A percentile compares a stretch with the other conserved stretches of the same genome.
Conservation (phyloP, 2,888 invertebrate genomes). For the Amaurobius ferox region DNA sequence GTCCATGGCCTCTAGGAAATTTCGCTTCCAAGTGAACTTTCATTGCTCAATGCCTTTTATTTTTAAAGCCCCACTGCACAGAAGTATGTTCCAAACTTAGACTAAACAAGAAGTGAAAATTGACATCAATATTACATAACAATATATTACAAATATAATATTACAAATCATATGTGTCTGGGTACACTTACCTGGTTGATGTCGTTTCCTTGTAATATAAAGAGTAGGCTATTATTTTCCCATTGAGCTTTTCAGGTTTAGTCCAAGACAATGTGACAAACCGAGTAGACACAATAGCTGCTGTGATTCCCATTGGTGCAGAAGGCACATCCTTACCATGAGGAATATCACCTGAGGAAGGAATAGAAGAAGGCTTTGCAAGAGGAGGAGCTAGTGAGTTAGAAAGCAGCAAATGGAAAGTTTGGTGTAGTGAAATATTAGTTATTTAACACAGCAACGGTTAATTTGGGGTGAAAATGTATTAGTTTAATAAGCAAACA, state of each 20-base stretch:
- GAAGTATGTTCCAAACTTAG: too few relatives aligned
- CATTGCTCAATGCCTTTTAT: too few relatives aligned
- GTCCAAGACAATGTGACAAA: conserved; percentile 95
- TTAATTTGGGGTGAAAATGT: background rate
- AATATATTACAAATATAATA: too few relatives aligned
- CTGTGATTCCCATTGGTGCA: conserved; percentile 85
- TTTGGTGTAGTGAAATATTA: background rate
- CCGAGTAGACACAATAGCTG: conserved; percentile 89
- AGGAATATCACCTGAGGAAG: conserved; percentile 73
- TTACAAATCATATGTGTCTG: too few relatives aligned
- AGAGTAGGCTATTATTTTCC: conserved; percentile 87
- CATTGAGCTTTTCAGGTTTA: conserved; percentile 83
- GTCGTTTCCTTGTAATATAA: conserved; percentile 92
- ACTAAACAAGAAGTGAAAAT: too few relatives aligned
- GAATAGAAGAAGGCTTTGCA: conserved; percentile 35
- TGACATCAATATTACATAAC: too few relatives aligned
- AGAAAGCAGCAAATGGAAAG: background rate
- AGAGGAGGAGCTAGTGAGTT: conserved; percentile 42
- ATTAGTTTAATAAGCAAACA: background rate
- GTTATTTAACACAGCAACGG: background rate
- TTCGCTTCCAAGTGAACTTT: too few relatives aligned
- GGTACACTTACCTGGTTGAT: conserved; percentile 89
- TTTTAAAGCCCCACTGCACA: too few relatives aligned
- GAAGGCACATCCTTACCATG: conserved; percentile 80
- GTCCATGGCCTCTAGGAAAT: too few relatives aligned